These are phyloP conservation scores for Meteorus sp. DNA, from an alignment of 1,140 invertebrate species.

Conservation along the genomic window DNA sequence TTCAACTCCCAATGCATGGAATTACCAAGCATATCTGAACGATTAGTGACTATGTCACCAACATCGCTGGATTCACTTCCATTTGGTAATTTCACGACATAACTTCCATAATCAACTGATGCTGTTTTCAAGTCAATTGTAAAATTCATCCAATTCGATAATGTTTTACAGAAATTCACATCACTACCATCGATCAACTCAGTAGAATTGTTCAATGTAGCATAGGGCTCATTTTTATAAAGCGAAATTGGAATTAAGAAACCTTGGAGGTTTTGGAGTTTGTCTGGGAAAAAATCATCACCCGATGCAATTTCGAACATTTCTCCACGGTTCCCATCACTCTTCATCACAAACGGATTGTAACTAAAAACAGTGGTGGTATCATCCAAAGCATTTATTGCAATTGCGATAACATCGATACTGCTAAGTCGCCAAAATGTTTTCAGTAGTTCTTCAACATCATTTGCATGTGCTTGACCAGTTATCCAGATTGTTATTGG, in stretches of 20 bases:
- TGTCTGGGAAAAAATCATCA: conserved; percentile 24
- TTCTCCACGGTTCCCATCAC: neutral
- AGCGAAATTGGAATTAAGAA: conserved; percentile 15
- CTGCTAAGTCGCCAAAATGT: conserved; percentile 21
- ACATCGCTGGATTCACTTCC: neutral
- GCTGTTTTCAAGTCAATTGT: conserved; percentile 4
- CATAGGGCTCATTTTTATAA: conserved; percentile 16
- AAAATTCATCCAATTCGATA: conserved; percentile 24
- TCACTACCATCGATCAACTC: conserved; percentile 14
- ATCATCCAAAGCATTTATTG: neutral
- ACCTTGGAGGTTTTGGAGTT: conserved; percentile 23
- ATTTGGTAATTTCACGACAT: conserved; percentile 15
- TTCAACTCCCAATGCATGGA: conserved; percentile 10
- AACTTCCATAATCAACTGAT: neutral
- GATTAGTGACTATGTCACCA: conserved; percentile 23
- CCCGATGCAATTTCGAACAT: neutral
- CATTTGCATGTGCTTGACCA: neutral
- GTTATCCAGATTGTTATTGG: conserved; percentile 12
- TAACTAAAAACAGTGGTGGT: conserved; percentile 7
- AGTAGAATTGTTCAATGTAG: neutral
- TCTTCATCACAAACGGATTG: conserved; percentile 18
- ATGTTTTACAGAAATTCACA: conserved; percentile 12
- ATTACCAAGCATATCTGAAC: conserved; percentile 22
- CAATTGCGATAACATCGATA: conserved; percentile 16
- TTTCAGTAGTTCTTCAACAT: conserved; percentile 1